These are phyloP conservation scores for Coregonus ussuriensis DNA, from an alignment of 2,797 vertebrate genomes.

Conservation along the genomic window DNA sequence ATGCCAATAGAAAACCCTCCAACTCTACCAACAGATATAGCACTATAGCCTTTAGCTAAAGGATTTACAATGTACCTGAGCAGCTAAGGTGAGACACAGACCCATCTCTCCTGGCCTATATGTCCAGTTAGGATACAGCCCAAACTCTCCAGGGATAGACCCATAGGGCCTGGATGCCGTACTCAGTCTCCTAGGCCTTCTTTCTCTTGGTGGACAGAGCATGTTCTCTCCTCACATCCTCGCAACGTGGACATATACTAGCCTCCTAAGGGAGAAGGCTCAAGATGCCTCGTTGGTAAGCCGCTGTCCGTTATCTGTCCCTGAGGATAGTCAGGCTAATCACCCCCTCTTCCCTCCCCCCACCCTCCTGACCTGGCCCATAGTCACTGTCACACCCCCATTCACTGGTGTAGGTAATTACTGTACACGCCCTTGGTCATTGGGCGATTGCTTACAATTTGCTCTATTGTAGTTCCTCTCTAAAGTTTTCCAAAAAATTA, in stretches of 20 bases:
- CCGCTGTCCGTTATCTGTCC: slow-evolving; percentile 76
- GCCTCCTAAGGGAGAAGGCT: slow-evolving; percentile 37
- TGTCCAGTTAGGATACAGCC: not conserved
- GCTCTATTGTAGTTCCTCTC: not conserved
- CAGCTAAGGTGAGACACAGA: not conserved
- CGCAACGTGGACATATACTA: slow-evolving; percentile 35
- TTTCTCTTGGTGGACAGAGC: slow-evolving; percentile 2
- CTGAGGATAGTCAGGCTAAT: slow-evolving; percentile 74
- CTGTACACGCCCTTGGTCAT: not conserved
- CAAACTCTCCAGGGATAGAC: not conserved
- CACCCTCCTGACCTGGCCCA: not conserved
- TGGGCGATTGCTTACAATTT: slow-evolving; percentile 10
- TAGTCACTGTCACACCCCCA: not conserved
- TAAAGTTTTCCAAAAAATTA: too few species aligned
- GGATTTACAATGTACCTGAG: not conserved
- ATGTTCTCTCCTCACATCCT: slow-evolving; percentile 22
- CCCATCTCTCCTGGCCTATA: not conserved
- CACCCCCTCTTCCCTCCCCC: slow-evolving; percentile 50
- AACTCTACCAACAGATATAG: not conserved
- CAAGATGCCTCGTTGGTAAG: slow-evolving; percentile 60
- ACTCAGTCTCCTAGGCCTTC: slow-evolving; percentile 41
- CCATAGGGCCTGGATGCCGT: not conserved
- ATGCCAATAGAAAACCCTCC: not conserved
- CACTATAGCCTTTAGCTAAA: not conserved
- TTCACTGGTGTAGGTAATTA: not conserved